Percentiles rank a stretch among this genome's conserved stretches.
Evolutionary conservation across 1,140 invertebrate genomes (phyloP).

Genomic region (Drosophila elegans): DNA sequence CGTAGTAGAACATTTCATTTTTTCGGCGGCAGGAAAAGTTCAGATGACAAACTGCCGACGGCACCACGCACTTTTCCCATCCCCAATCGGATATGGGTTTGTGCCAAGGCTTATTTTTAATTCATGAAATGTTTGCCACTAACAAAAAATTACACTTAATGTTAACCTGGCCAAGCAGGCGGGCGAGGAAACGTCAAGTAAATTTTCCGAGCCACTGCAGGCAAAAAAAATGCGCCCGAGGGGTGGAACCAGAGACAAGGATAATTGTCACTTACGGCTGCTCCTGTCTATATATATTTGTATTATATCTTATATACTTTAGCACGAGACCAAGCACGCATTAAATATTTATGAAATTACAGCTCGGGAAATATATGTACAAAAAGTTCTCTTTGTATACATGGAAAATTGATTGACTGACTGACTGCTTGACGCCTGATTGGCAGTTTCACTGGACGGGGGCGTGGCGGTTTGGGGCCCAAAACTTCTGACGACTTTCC

Average conservation of each 20-base stretch:
- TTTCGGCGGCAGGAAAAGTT: conserved; percentile 47
- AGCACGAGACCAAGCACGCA: conserved; percentile 9
- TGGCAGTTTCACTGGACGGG: conserved; percentile 33
- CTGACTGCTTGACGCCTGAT: conserved; percentile 54
- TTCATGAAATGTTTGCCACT: conserved; percentile 66
- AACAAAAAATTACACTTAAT: conserved; percentile 68
- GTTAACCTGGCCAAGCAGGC: conserved; percentile 29
- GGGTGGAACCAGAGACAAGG: conserved; percentile 18
- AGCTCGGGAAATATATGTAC: conserved; percentile 20
- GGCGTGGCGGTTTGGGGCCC: not conserved
- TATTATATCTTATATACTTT: conserved; percentile 38
- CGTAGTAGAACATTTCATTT: conserved; percentile 62
- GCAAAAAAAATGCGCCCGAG: conserved; percentile 1
- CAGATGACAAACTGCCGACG: conserved; percentile 58
- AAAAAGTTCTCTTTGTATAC: conserved; percentile 19
- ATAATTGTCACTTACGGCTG: conserved; percentile 62
- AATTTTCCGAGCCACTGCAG: conserved; percentile 35
- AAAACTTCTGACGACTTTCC: conserved; percentile 18
- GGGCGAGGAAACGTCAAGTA: conserved; percentile 21
- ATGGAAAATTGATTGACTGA: conserved; percentile 57
- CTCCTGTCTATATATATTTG: conserved; percentile 42
- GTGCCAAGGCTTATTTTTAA: conserved; percentile 39
- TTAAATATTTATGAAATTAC: conserved; percentile 64
- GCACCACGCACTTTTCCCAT: conserved; percentile 49
- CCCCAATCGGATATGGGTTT: not conserved